Base-by-base conservation (phyloP, 2,113 vertebrate genomes). In the Dendrocopos noguchii region DNA sequence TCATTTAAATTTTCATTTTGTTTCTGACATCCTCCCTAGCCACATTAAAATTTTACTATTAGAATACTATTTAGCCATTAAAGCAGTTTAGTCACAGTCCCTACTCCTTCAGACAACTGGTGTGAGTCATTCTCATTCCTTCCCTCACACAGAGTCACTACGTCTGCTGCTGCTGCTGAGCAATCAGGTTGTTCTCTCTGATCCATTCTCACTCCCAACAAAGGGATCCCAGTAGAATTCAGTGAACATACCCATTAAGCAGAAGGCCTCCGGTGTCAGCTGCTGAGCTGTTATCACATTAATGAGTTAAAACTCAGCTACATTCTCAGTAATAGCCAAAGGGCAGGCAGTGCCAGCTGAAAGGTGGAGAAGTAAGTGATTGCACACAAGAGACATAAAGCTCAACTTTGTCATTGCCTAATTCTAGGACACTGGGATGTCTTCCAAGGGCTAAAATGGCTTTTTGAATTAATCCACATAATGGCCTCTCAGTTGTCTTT, bases 401-500 rank as follows among this genome's bases (percentile, higher is more conserved):
- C 72, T 91, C 87, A 92, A 61, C 72, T 96, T 93, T 83, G 84
- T 95, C 89, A 87, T 53, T 96, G 75, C 91, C 67, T 94, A 70
- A 80, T 96, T 93, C 89, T 83, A 93, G 94, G 81, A 80, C 75
- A 77, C 72, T 82, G 87, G 91, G 81, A 85, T 85, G n/a, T 80
- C 65, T 74, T 94, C 91, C 94, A 96, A 94, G 68, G 75, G 79
- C 79, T 89, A 60, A 94, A 95, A 89, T 22, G 57, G 44, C 76
- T 95, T 94, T 89, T 88, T 93, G 61, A 94, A 94, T 87, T 89
- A 96, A 96, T 94, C 84, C 87, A 88, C n/a, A 75, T 90, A 94
- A 94, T 85, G 72, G 84, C 8, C 55, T 88, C 36, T 67, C 83
- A 55, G 79, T 57, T 92, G 53, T 74, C 76, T 92, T 94, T 94